Conservation (phyloP, 1,140 invertebrate species). For the Magallana ariakensis region DNA sequence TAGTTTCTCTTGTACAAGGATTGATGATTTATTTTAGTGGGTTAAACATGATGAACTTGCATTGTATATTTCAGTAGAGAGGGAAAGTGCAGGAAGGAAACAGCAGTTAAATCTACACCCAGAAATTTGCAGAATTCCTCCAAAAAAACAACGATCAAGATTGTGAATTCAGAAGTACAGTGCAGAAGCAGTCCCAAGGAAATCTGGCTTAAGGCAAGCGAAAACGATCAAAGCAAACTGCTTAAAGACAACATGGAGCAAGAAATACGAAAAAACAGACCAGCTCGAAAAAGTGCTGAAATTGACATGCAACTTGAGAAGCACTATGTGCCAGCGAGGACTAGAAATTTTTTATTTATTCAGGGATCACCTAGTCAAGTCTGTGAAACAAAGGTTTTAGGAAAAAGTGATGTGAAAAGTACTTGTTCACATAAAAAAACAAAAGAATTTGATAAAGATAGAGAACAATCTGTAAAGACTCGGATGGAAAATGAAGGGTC, state of each 20-base stretch:
- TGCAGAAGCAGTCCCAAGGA: neutral
- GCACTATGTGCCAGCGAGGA: conserved; percentile 44
- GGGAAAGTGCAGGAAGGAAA: neutral
- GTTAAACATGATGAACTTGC: too few species aligned
- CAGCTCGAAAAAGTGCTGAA: neutral
- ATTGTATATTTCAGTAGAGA: neutral
- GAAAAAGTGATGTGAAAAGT: neutral
- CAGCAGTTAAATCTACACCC: neutral
- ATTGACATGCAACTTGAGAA: conserved; percentile 32
- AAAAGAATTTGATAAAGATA: too few species aligned
- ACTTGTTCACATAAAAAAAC: too few species aligned
- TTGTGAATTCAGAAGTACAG: neutral
- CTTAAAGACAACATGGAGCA: neutral
- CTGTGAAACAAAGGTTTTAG: neutral
- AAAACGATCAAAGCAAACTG: neutral
- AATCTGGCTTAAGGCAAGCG: neutral
- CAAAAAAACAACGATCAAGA: neutral
- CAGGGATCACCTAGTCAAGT: conserved; percentile 24
- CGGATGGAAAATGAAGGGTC: too few species aligned
- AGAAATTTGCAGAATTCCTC: neutral
- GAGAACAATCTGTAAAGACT: too few species aligned
- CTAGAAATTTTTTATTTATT: conserved; percentile 41
- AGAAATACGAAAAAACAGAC: neutral
- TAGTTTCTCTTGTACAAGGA: too few species aligned
- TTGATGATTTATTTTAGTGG: too few species aligned